Percentiles rank a stretch among this genome's conserved stretches.
Conservation (phyloP, 2,888 invertebrate species). For the Siphonodentalium dalli region DNA sequence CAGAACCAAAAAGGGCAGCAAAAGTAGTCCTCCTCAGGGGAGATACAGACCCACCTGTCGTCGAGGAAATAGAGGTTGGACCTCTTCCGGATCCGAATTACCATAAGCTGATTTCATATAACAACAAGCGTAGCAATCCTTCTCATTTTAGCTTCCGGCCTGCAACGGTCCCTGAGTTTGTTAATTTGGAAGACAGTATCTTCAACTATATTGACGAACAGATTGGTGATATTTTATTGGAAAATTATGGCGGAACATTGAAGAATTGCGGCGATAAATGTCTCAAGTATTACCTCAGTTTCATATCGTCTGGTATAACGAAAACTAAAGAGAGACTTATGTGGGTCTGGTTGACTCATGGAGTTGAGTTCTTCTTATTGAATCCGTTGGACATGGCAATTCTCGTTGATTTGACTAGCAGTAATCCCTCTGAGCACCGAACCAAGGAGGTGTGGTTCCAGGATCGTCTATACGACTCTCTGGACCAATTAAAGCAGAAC, state of each 20-base stretch:
- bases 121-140: constrained; percentile 17
- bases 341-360: constrained; percentile 31
- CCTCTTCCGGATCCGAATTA: constrained; percentile 36
- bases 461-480: constrained; percentile 22
- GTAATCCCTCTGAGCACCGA: constrained; percentile 14
- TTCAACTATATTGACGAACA: constrained; percentile 17
- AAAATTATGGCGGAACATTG: constrained; percentile 21
- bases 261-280: constrained; percentile 26
- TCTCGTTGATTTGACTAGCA: constrained; percentile 27
- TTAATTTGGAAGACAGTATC: constrained; percentile 3
- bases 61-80: constrained; percentile 40
- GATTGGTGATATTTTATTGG: constrained; percentile 15
- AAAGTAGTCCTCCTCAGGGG: constrained; percentile 33
- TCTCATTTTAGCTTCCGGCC: constrained; percentile 29
- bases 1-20: constrained; percentile 34
- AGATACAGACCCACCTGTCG: constrained; percentile 23
- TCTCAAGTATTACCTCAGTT: constrained; percentile 21
- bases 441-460: constrained; percentile 34
- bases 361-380: constrained; percentile 33
- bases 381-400: constrained; percentile 41
- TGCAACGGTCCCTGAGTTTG: constrained; percentile 20
- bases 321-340: constrained; percentile 19
- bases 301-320: constrained; percentile 10
- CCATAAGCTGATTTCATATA: constrained; percentile 23
- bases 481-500: constrained; percentile 17